Evolutionary conservation across 2,797 vertebrate genomes (phyloP).

Genomic region (Psittacula echo): DNA sequence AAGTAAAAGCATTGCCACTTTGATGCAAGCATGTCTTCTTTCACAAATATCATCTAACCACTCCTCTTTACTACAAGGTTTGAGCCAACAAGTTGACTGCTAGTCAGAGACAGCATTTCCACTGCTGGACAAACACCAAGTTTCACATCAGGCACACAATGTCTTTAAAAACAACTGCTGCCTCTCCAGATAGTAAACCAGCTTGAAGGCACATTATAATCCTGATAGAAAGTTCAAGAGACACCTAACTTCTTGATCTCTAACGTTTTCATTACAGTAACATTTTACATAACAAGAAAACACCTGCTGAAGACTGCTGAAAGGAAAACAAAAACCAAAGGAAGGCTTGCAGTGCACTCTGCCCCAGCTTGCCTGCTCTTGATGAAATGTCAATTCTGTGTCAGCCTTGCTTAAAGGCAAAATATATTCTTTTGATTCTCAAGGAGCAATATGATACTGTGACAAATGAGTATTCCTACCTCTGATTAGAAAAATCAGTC

Average conservation of each 20-base stretch:
- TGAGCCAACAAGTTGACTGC: neutral
- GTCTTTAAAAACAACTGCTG: neutral
- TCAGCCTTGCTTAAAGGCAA: neutral
- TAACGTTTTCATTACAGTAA: neutral
- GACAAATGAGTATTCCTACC: neutral
- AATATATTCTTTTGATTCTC: neutral
- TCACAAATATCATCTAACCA: neutral
- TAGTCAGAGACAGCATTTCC: neutral
- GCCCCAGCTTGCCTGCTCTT: neutral
- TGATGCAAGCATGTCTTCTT: neutral
- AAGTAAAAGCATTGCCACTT: neutral
- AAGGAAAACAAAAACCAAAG: neutral
- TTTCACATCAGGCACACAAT: neutral
- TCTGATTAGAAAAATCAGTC: neutral
- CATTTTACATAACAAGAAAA: neutral
- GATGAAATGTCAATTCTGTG: neutral
- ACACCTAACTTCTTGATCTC: neutral
- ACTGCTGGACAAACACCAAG: neutral
- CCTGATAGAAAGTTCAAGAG: neutral
- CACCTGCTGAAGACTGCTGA: neutral
- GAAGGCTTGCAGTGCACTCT: neutral
- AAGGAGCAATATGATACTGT: neutral
- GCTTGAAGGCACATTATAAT: neutral
- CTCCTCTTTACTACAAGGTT: fast-evolving
- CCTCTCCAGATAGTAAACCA: neutral